Evolutionary conservation across 2,113 vertebrate genomes (phyloP), one percentile per base, ranked within the genome.

Genomic region (Corvus hawaiiensis): DNA sequence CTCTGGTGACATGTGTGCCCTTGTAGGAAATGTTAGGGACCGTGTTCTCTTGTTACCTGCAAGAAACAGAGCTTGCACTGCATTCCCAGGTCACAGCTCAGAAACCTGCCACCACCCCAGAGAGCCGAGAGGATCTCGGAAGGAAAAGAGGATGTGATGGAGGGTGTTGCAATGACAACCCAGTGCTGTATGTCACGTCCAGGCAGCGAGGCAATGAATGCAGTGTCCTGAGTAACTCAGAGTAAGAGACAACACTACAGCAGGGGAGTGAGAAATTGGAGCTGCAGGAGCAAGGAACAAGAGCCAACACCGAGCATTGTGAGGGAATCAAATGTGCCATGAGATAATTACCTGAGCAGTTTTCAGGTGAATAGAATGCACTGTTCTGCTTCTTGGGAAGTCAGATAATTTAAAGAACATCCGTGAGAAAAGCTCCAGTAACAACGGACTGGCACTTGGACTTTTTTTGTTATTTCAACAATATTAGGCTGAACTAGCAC

Each of bases 301-400:
- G 12, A 81, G 41, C 52, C 68, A 68, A 15, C 6, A 3, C 32
- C 39, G 92, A 81, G 23, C 18, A 18, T 6, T 64, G 76, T 72
- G 85, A 69, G 90, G 51, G 52, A 48, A 85, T 88, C 64, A 80
- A 59, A 85, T 27, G 46, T 62, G 54, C 35, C 48, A 8, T 6
- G 72, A 72, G 68, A 81, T 77, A 97, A 97, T 97, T 71, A 61
- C 49, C 87, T 73, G 75, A 88, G 33, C 84, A 87, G 39, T 21
- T 84, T 86, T 54, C 79, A 62, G 74, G 77, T 71, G 79, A 90
- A 61, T 61, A 35, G 39, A 74, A 58, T 68, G 72, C 56, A 26
- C 71, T 39, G 58, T 21, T 93, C 84, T 23, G 24, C 49, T 91
- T 69, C 75, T 55, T 78, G 81, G 90, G 69, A 80, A 95, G 92